These are phyloP conservation scores for Drosophila oshimai DNA, from an alignment of 1,140 invertebrate species.

Conservation along the genomic window DNA sequence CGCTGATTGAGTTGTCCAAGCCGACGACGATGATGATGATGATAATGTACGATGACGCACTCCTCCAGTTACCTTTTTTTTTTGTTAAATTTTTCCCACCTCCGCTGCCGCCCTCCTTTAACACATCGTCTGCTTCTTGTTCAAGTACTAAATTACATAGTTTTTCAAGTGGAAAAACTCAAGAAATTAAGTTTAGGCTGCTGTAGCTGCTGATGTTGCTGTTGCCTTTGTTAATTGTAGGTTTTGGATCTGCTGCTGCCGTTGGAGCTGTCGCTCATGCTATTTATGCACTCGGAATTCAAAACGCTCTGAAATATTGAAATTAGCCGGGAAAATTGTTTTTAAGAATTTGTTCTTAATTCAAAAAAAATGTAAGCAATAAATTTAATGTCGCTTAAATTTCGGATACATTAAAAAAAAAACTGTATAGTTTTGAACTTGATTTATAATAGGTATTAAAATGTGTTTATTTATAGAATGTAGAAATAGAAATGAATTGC, in stretches of 20 bases:
- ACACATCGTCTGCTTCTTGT: conserved; percentile 45
- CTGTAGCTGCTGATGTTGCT: conserved; percentile 34
- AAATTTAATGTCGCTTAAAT: too few relatives aligned
- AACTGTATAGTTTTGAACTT: too few relatives aligned
- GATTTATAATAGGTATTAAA: too few relatives aligned
- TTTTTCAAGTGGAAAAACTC: conserved; percentile 79
- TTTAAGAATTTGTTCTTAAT: too few relatives aligned
- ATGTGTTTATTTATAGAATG: too few relatives aligned
- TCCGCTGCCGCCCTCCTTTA: conserved; percentile 29
- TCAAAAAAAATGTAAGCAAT: too few relatives aligned
- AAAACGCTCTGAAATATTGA: background rate
- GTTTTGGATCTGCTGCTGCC: conserved; percentile 38
- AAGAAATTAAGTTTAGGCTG: conserved; percentile 77
- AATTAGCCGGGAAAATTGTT: too few relatives aligned
- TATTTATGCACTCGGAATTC: background rate
- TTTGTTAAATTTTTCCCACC: conserved; percentile 18
- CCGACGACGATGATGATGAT: conserved; percentile 3
- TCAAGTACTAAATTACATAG: conserved; percentile 79
- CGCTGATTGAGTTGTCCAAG: conserved; percentile 68
- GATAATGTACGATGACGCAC: conserved; percentile 28
- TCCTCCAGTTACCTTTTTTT: conserved; percentile 37
- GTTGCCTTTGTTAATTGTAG: conserved; percentile 65
- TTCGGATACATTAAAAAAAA: too few relatives aligned
- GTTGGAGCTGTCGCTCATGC: conserved; percentile 10
- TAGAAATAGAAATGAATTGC: too few relatives aligned